These are phyloP conservation scores for Candoia aspera DNA, from an alignment of 2,113 vertebrate species.

Conservation along the genomic window DNA sequence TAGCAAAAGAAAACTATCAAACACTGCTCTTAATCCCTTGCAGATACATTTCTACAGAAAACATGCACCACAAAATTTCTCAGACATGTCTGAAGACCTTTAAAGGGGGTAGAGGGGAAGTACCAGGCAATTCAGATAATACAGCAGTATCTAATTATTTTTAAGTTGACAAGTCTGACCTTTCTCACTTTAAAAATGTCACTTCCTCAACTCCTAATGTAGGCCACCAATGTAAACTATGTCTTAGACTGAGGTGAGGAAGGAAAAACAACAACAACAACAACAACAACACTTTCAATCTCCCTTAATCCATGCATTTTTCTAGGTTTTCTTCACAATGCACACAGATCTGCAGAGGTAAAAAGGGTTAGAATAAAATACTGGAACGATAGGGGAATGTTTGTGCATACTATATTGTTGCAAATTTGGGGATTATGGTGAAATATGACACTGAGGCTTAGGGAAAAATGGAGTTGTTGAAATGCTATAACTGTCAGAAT, in stretches of 20 bases:
- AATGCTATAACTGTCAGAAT: no score
- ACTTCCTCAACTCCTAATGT: conserved; percentile 40
- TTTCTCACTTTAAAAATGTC: conserved; percentile 46
- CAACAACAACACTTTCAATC: background rate
- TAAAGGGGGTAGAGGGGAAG: conserved; percentile 27
- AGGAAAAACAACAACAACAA: background rate
- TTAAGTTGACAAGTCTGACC: conserved; percentile 41
- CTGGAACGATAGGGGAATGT: background rate
- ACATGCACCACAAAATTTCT: background rate
- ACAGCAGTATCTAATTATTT: conserved; percentile 53
- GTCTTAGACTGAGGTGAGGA: background rate
- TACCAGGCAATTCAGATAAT: conserved; percentile 23
- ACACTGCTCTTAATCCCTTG: conserved; percentile 26
- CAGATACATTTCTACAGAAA: conserved; percentile 37
- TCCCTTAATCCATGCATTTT: conserved; percentile 23
- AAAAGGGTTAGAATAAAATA: no score
- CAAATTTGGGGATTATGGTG: background rate
- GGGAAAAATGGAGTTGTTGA: background rate
- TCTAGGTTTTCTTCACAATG: background rate
- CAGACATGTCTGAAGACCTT: conserved; percentile 44
- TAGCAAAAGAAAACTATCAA: background rate
- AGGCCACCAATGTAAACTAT: conserved; percentile 11
- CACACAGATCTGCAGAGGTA: background rate
- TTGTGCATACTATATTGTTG: background rate
- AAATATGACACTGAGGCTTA: background rate